Evolutionary conservation across 1,140 invertebrate genomes (phyloP).

Genomic region (Choristoneura fumiferana): DNA sequence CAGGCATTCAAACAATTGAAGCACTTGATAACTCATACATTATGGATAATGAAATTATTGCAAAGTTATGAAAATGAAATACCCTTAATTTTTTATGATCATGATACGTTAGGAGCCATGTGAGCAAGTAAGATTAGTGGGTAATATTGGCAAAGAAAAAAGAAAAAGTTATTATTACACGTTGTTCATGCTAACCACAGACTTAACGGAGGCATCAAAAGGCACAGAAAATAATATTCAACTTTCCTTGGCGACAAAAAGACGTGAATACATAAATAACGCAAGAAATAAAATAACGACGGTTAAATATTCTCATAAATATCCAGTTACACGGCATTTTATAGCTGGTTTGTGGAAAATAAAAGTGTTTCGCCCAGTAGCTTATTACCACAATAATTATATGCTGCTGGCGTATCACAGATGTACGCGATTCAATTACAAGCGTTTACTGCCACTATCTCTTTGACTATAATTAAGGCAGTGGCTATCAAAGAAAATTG

Average conservation of each 20-base stretch:
- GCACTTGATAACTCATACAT: too few relatives aligned
- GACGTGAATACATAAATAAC: slow-evolving; percentile 1
- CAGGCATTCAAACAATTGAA: too few relatives aligned
- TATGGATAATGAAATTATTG: too few relatives aligned
- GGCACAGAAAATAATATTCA: too few relatives aligned
- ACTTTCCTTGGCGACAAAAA: slow-evolving; percentile 2
- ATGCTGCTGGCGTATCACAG: slow-evolving; percentile 15
- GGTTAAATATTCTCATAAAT: slow-evolving; percentile 10
- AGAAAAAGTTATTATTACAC: too few relatives aligned
- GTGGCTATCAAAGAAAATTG: not conserved
- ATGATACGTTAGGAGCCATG: too few relatives aligned
- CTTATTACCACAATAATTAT: slow-evolving; percentile 11
- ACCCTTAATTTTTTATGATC: too few relatives aligned
- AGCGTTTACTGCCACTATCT: slow-evolving; percentile 8
- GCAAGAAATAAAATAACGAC: slow-evolving; percentile 4
- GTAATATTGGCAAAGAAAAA: too few relatives aligned
- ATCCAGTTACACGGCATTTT: slow-evolving; percentile 19
- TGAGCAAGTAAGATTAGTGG: too few relatives aligned
- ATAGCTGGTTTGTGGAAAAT: slow-evolving; percentile 4
- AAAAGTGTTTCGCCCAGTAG: slow-evolving; percentile 12
- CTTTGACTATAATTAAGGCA: not conserved
- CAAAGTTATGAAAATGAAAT: too few relatives aligned
- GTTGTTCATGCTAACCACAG: too few relatives aligned
- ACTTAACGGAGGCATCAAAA: too few relatives aligned
- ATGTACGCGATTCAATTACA: slow-evolving; percentile 12